Base-by-base conservation (phyloP, 2,797 vertebrate species). In the Ataeniobius toweri region DNA sequence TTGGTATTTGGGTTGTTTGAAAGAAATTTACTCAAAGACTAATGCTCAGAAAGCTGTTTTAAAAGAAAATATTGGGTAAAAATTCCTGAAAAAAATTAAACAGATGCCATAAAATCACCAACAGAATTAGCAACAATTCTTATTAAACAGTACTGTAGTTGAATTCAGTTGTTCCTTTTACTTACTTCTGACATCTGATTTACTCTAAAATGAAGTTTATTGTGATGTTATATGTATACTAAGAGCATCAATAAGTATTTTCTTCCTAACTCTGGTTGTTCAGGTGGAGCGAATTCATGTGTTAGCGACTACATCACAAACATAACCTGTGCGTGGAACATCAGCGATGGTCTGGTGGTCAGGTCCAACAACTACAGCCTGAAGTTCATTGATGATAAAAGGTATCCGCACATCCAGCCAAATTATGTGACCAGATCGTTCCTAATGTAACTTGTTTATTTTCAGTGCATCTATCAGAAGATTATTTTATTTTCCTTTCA, bases 241-340 rank as follows among this genome's bases (percentile, higher is more conserved):
- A 16, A 61, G 26, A 26, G 26, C 12, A 61, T 61, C 13, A 31
- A 18, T 20, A 18, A 14, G 20, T 58, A 7, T 24, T 85, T 83
- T 72, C 28, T 73, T 5, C 14, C 22, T 39, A 22, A 46, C 71
- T 41, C 9, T n/a, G 41, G 48, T 85, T 77, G 22, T 67, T 16
- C 6, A 85, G 83, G 7, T 50, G 59, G 53, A 58, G 73, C 7
- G 24, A 5, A 65, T 51, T 59, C 10, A 4, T 95, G 94, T 82
- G 55, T 84, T 53, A 89, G 24, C 3, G 75, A 85, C 75, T 95
- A 89, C 16, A 13, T 12, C 70, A 0, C 24, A 0, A 84, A 44
- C 1, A 22, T 95, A 51, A 79, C n/a, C 0, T 95, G 95, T 79
- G 46, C 61, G 46, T 55, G 93, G 46, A 89, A 85, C 53, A 74